phyloP scores from a whole-genome alignment of 2,888 invertebrate genomes.

The Mimumesa dahlbomi region DNA sequence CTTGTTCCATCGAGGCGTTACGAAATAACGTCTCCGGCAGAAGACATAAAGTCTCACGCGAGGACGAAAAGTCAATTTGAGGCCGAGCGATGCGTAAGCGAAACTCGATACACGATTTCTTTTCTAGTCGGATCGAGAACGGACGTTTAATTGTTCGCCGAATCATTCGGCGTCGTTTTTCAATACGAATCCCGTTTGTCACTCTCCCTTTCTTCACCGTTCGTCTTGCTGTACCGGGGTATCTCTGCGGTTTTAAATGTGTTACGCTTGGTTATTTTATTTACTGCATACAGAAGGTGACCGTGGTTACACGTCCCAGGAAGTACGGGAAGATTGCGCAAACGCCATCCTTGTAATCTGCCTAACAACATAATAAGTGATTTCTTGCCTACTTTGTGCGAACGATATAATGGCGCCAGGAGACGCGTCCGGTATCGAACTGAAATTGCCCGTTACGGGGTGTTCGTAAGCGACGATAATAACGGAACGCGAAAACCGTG shows the following conservation, averaged over 20 bases:
- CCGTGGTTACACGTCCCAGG: constrained; percentile 25
- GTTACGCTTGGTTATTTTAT: not conserved
- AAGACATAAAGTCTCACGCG: constrained; percentile 40
- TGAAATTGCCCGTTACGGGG: constrained; percentile 39
- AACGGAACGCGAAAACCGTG: constrained; percentile 33
- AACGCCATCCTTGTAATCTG: constrained; percentile 53
- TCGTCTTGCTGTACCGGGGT: not conserved
- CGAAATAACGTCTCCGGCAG: constrained; percentile 45
- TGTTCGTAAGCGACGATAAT: constrained; percentile 42
- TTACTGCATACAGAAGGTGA: not conserved
- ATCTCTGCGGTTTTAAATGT: no score
- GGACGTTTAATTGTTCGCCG: constrained; percentile 18
- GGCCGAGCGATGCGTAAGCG: constrained; percentile 39
- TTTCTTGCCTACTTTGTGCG: constrained; percentile 53
- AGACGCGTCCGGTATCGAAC: constrained; percentile 37
- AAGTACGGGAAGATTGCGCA: constrained; percentile 51
- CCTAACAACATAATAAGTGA: constrained; percentile 63
- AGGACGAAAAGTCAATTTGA: constrained; percentile 44
- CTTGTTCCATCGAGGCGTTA: constrained; percentile 41
- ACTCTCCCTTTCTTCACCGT: constrained; percentile 14
- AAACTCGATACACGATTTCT: constrained; percentile 40
- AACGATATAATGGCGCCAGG: constrained; percentile 37
- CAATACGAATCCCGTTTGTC: constrained; percentile 24
- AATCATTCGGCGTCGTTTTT: constrained; percentile 11
- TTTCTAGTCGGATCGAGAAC: constrained; percentile 9